Percentiles rank a stretch among this genome's conserved stretches.
Conservation (phyloP, 2,113 vertebrate genomes). For the Austrofundulus limnaeus region DNA sequence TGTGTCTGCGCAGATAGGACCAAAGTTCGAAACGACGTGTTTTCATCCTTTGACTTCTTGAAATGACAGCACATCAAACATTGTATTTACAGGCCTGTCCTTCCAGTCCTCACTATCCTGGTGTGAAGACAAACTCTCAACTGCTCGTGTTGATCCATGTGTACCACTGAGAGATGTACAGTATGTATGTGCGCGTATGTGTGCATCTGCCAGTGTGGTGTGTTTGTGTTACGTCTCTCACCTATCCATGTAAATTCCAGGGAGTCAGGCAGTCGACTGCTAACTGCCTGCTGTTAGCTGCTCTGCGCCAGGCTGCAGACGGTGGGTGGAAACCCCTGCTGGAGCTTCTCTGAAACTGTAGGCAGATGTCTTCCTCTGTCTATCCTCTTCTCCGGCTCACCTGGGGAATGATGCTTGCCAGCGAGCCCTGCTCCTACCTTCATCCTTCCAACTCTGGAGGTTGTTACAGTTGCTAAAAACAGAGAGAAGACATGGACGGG, state of each 20-base stretch:
- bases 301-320: conserved; percentile 44
- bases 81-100: not conserved
- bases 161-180: conserved; percentile 37
- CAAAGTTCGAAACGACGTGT: not conserved
- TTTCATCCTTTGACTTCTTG: conserved; percentile 1
- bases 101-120: conserved; percentile 7
- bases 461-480: conserved; percentile 40
- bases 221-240: conserved; percentile 38
- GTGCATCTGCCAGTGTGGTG: conserved; percentile 37
- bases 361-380: conserved; percentile 61
- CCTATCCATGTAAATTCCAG: conserved; percentile 28
- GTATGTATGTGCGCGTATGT: conserved; percentile 9
- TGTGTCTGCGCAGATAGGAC: not conserved
- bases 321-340: conserved; percentile 67
- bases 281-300: conserved; percentile 54
- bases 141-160: conserved; percentile 38
- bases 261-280: conserved; percentile 43
- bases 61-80: not conserved
- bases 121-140: conserved; percentile 21
- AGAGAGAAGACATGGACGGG: conserved; percentile 29
- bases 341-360: conserved; percentile 60
- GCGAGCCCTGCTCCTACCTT: conserved; percentile 21
- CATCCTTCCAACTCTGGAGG: conserved; percentile 37
- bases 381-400: conserved; percentile 49
- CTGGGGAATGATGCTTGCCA: conserved; percentile 57